Evolutionary conservation across 2,888 invertebrate genomes (phyloP).

Genomic region (Drosophila antonietae): DNA sequence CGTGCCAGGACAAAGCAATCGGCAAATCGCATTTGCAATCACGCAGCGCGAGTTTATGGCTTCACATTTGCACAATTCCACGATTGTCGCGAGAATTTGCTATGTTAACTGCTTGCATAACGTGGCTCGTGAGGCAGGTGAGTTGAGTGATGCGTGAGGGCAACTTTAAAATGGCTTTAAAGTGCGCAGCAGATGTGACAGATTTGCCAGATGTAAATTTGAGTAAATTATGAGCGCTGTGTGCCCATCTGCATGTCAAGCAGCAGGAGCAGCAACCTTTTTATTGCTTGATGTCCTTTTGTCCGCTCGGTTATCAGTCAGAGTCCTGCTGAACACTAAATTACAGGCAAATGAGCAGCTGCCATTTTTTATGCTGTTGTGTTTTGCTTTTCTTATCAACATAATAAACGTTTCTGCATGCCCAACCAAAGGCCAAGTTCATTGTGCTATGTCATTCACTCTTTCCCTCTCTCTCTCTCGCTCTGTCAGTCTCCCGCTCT

Average conservation of each 20-base stretch:
- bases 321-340: conserved; percentile 57
- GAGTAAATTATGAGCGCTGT: conserved; percentile 54
- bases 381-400: conserved; percentile 59
- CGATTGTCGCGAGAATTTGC: conserved; percentile 9
- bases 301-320: conserved; percentile 60
- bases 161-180: conserved; percentile 22
- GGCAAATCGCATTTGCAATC: conserved; percentile 26
- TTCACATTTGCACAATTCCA: conserved; percentile 33
- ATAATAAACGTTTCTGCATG: conserved; percentile 58
- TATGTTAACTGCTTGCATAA: conserved; percentile 33
- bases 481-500: background rate
- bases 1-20: conserved; percentile 20
- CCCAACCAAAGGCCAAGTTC: conserved; percentile 71
- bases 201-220: conserved; percentile 56
- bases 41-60: conserved; percentile 30
- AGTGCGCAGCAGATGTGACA: conserved; percentile 12
- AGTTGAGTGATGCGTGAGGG: background rate
- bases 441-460: conserved; percentile 29
- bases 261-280: conserved; percentile 30
- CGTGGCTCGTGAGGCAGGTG: background rate
- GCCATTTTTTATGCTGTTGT: conserved; percentile 41
- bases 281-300: conserved; percentile 2
- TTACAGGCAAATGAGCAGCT: conserved; percentile 63
- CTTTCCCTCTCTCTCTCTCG: background rate
- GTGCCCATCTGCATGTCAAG: conserved; percentile 60